Conservation (phyloP, 2,888 invertebrate species). For the Actias luna region DNA sequence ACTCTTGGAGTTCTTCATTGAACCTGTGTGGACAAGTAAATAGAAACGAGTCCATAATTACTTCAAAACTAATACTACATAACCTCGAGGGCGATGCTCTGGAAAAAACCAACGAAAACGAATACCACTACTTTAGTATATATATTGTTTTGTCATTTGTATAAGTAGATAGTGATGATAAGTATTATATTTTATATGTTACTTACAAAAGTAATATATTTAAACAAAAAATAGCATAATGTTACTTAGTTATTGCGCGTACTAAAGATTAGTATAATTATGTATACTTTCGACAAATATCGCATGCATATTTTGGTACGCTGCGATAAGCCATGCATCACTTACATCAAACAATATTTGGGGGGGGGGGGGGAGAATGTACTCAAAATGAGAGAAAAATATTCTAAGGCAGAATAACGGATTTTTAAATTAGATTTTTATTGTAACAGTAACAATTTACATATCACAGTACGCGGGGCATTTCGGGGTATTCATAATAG, state of each 20-base stretch:
- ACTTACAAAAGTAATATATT: background rate
- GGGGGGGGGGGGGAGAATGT: slow-evolving; percentile 56
- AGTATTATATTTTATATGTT: too few species aligned
- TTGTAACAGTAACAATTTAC: slow-evolving; percentile 80
- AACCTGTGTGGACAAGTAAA: slow-evolving; percentile 81
- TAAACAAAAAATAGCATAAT: slow-evolving; percentile 38
- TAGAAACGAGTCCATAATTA: slow-evolving; percentile 64
- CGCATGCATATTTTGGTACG: slow-evolving; percentile 70
- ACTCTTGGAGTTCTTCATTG: slow-evolving; percentile 86
- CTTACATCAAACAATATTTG: slow-evolving; percentile 60
- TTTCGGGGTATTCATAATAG: slow-evolving; percentile 67
- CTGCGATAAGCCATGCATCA: slow-evolving; percentile 78
- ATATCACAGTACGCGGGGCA: slow-evolving; percentile 82
- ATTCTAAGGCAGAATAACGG: slow-evolving; percentile 26
- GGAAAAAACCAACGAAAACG: slow-evolving; percentile 37
- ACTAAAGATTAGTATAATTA: slow-evolving; percentile 39
- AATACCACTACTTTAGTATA: slow-evolving; percentile 34
- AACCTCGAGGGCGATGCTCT: slow-evolving; percentile 41
- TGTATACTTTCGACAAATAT: slow-evolving; percentile 55
- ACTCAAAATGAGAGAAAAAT: slow-evolving; percentile 62
- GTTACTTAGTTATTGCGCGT: slow-evolving; percentile 47
- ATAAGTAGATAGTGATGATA: slow-evolving; percentile 24
- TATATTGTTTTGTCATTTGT: slow-evolving; percentile 23
- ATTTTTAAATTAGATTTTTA: slow-evolving; percentile 68
- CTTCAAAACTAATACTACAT: slow-evolving; percentile 44